These are phyloP conservation scores for Andrena dorsata DNA, from an alignment of 2,888 invertebrate genomes.

Conservation along the genomic window DNA sequence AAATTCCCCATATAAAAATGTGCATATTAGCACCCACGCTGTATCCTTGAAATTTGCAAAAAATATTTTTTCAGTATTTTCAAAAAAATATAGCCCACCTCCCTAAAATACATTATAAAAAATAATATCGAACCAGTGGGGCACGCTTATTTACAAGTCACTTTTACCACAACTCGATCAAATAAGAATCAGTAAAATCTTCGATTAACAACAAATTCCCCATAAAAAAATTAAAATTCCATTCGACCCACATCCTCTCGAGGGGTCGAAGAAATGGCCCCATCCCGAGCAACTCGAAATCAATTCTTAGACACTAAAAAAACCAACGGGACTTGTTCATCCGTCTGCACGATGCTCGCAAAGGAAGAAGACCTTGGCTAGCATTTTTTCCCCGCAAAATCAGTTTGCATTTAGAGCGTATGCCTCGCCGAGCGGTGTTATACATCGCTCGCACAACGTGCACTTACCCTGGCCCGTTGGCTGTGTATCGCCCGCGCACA, in stretches of 20 bases:
- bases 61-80: too few species aligned
- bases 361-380: constrained; percentile 53
- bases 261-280: neutral
- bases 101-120: too few species aligned
- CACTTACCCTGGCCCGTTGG: constrained; percentile 47
- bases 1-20: too few species aligned
- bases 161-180: too few species aligned
- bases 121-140: too few species aligned
- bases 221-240: constrained; percentile 15
- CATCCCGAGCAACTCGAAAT: neutral
- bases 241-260: neutral
- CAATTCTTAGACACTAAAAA: neutral
- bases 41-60: too few species aligned
- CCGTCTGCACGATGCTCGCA: neutral
- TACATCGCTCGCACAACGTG: constrained; percentile 22
- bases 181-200: too few species aligned
- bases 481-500: constrained; percentile 27
- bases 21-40: too few species aligned
- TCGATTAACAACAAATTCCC: neutral
- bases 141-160: too few species aligned
- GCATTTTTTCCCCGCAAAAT: constrained; percentile 61
- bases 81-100: too few species aligned
- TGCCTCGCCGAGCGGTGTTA: constrained; percentile 31
- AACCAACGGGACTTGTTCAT: neutral
- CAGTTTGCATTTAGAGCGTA: constrained; percentile 45